phyloP scores from a whole-genome alignment of 2,113 vertebrate genomes.

The Anolis carolinensis region DNA sequence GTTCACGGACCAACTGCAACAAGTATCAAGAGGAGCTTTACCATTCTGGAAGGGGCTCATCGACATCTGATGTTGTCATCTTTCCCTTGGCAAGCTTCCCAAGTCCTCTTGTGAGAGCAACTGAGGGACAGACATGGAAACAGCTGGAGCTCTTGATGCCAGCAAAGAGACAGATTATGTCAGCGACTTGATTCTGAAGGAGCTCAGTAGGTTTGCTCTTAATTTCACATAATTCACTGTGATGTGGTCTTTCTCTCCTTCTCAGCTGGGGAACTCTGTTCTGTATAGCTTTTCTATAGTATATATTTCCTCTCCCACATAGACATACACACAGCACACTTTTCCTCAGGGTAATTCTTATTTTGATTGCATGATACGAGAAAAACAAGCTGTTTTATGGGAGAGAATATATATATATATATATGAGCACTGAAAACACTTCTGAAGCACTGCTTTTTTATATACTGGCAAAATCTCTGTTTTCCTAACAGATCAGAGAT shows the following conservation, averaged over 20 bases:
- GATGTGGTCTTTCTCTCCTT: neutral
- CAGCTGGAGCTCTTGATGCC: neutral
- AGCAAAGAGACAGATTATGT: slow-evolving; percentile 14
- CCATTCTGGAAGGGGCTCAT: neutral
- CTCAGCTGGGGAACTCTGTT: neutral
- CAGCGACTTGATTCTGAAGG: slow-evolving; percentile 18
- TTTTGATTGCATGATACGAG: too few relatives aligned
- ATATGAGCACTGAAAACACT: too few relatives aligned
- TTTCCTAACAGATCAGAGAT: too few relatives aligned
- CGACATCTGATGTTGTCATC: neutral
- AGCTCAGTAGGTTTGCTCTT: neutral
- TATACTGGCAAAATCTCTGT: too few relatives aligned
- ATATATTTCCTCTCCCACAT: neutral
- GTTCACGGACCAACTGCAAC: neutral
- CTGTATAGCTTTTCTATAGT: neutral
- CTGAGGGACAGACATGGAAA: neutral
- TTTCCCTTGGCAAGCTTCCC: neutral
- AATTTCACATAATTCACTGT: neutral
- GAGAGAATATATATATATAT: too few relatives aligned
- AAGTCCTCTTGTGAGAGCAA: neutral
- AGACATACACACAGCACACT: neutral
- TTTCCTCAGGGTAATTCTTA: neutral
- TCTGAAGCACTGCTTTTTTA: too few relatives aligned
- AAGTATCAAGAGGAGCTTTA: neutral
- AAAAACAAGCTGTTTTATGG: too few relatives aligned